phyloP scores from a whole-genome alignment of 2,113 vertebrate species.

The Zosterops pallidus region DNA sequence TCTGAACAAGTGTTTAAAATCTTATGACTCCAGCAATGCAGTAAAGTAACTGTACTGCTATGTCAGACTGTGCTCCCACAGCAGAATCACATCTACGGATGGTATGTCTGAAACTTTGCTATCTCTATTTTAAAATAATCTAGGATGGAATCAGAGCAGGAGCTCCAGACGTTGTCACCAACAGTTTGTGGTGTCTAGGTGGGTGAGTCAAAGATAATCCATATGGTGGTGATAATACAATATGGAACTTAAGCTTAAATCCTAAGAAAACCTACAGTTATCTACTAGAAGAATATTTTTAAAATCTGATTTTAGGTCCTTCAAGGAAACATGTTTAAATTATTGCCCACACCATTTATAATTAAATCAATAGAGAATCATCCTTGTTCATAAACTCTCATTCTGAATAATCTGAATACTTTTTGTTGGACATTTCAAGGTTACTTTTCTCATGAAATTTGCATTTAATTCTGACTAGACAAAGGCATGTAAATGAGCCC shows the following conservation, averaged over 20 bases:
- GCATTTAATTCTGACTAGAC: neutral
- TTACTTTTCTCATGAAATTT: conserved; percentile 16
- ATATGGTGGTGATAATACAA: conserved; percentile 32
- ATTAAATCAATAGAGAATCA: conserved; percentile 1
- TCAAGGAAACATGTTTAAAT: neutral
- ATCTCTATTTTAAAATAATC: conserved; percentile 43
- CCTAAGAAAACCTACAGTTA: neutral
- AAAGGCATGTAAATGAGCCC: neutral
- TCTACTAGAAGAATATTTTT: neutral
- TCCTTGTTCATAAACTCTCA: neutral
- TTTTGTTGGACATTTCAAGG: neutral
- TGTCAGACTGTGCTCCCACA: neutral
- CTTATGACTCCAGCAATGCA: conserved; percentile 10
- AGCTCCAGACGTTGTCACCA: neutral
- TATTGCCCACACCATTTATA: neutral
- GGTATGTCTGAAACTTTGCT: neutral
- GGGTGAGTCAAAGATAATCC: conserved; percentile 43
- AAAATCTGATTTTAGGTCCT: neutral
- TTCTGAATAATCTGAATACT: neutral
- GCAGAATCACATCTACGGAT: neutral
- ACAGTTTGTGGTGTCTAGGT: conserved; percentile 18
- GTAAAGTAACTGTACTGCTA: neutral
- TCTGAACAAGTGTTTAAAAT: conserved; percentile 36
- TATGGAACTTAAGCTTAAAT: conserved; percentile 9
- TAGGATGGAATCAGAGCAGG: neutral